Conservation (phyloP, 92 coral and sea anemone species). For the Zoanthus gigantus region DNA sequence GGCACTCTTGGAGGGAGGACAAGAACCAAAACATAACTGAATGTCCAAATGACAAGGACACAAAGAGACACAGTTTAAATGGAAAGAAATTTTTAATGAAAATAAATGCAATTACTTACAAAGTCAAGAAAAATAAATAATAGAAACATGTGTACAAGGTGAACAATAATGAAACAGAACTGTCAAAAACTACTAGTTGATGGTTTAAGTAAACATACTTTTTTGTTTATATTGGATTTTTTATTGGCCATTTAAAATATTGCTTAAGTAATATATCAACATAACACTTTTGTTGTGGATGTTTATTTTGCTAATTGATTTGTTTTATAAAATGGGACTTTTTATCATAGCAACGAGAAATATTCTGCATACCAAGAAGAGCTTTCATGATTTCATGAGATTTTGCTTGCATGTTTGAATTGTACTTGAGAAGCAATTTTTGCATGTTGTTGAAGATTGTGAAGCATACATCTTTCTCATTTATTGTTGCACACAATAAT, state of each 20-base stretch:
- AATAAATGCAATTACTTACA: no score
- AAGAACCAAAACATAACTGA: slow-evolving; percentile 39
- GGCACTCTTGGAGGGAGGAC: slow-evolving; percentile 33
- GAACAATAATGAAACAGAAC: no score
- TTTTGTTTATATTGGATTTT: no score
- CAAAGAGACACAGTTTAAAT: background rate
- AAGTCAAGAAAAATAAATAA: no score
- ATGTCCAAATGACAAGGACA: background rate
- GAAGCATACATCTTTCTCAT: slow-evolving; percentile 59
- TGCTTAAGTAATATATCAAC: no score
- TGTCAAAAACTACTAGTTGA: no score
- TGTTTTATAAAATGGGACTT: slow-evolving; percentile 13
- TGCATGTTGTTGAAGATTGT: background rate
- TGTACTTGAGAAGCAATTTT: background rate
- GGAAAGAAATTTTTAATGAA: background rate
- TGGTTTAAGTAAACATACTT: no score
- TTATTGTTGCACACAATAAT: slow-evolving; percentile 48
- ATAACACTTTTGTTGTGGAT: no score
- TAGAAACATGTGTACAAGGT: no score
- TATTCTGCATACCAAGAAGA: background rate
- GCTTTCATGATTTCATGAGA: slow-evolving; percentile 1
- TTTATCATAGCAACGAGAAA: slow-evolving; percentile 6
- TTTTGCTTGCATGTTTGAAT: slow-evolving; percentile 28
- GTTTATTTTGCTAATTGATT: no score
- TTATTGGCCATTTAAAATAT: no score